Evolutionary conservation across 1,140 invertebrate species (phyloP).

Genomic region (Drosophila prosaltans): DNA sequence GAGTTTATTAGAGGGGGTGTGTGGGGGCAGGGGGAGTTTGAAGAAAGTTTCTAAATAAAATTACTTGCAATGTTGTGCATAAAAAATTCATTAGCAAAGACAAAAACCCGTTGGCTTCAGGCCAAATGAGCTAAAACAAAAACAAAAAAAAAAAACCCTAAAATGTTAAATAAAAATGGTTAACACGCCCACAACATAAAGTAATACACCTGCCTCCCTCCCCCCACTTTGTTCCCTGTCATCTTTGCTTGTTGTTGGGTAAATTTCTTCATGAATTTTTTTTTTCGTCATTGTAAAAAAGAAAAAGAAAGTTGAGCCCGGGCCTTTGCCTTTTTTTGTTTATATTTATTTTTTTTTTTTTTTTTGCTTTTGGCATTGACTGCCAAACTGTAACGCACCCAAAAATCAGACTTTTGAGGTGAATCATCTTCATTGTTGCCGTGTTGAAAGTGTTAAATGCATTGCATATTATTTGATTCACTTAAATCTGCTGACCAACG

Average conservation of each 20-base stretch:
- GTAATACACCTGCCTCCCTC: constrained; percentile 20
- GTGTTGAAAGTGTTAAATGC: constrained; percentile 77
- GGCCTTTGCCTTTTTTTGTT: constrained; percentile 1
- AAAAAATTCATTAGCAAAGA: constrained; percentile 67
- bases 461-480: constrained; percentile 60
- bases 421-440: constrained; percentile 51
- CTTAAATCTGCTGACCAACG: constrained; percentile 63
- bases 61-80: constrained; percentile 66
- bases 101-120: constrained; percentile 37
- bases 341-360: neutral
- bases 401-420: constrained; percentile 47
- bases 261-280: constrained; percentile 73
- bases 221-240: constrained; percentile 12
- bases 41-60: constrained; percentile 79
- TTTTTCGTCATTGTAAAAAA: constrained; percentile 39
- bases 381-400: constrained; percentile 74
- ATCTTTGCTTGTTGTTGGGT: constrained; percentile 23
- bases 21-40: constrained; percentile 17
- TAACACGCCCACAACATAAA: constrained; percentile 66
- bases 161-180: constrained; percentile 37
- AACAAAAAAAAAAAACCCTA: constrained; percentile 28
- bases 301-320: constrained; percentile 63
- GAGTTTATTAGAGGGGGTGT: neutral
- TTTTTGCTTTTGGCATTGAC: constrained; percentile 58
- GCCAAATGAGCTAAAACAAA: constrained; percentile 39